These are phyloP conservation scores for Callyntrura sp. DNA, from an alignment of 2,888 invertebrate species.

Conservation along the genomic window DNA sequence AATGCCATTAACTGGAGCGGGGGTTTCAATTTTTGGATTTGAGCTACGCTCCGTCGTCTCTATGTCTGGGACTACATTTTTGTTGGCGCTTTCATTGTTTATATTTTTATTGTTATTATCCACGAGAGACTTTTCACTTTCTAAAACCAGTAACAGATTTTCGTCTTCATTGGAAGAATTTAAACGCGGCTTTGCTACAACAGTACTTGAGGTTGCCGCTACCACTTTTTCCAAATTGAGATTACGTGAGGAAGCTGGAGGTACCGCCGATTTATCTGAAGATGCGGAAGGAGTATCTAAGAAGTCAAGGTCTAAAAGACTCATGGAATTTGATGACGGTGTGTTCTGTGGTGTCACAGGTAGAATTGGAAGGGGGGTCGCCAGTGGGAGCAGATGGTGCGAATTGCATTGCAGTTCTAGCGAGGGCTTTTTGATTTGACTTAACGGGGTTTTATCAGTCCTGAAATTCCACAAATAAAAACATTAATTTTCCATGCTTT, in stretches of 20 bases:
- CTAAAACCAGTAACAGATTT: conserved; percentile 76
- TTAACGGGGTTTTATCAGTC: conserved; percentile 78
- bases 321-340: conserved; percentile 25
- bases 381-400: neutral
- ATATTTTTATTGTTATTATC: conserved; percentile 30
- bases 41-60: neutral
- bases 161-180: conserved; percentile 75
- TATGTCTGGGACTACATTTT: neutral
- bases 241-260: conserved; percentile 30
- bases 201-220: neutral
- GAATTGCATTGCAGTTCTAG: neutral
- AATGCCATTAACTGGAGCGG: neutral
- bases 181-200: conserved; percentile 51
- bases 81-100: conserved; percentile 16
- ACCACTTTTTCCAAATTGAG: neutral
- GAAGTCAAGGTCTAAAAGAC: conserved; percentile 80
- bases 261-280: neutral
- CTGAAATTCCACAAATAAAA: too few species aligned
- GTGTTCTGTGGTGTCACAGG: conserved; percentile 33
- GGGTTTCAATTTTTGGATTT: neutral
- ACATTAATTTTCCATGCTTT: too few species aligned
- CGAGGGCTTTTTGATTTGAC: conserved; percentile 70
- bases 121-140: conserved; percentile 45
- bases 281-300: conserved; percentile 78
- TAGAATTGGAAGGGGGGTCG: neutral